phyloP scores from a whole-genome alignment of 2,888 invertebrate species.

The Sisyra terminalis region DNA sequence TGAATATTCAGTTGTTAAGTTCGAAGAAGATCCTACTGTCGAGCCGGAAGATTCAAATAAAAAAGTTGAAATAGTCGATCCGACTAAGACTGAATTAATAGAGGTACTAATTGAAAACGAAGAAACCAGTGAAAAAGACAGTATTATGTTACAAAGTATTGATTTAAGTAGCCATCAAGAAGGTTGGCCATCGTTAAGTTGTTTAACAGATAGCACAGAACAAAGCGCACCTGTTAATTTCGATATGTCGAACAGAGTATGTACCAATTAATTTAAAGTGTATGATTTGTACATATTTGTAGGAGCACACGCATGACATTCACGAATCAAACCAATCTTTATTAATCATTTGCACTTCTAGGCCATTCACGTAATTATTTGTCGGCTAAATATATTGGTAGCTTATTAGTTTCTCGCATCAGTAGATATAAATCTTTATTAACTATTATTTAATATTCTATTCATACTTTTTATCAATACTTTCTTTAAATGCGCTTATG shows the following conservation, averaged over 20 bases:
- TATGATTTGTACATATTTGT: neutral
- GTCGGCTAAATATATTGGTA: too few species aligned
- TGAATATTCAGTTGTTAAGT: slow-evolving; percentile 54
- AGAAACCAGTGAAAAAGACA: slow-evolving; percentile 27
- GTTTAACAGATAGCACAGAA: slow-evolving; percentile 77
- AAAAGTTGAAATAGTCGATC: slow-evolving; percentile 10
- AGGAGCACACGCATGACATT: too few species aligned
- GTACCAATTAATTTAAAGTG: slow-evolving; percentile 13
- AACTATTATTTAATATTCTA: too few species aligned
- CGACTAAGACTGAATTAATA: slow-evolving; percentile 10
- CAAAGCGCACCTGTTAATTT: slow-evolving; percentile 84
- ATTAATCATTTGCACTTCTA: too few species aligned
- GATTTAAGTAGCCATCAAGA: slow-evolving; percentile 27
- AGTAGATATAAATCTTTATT: too few species aligned
- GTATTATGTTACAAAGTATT: slow-evolving; percentile 26
- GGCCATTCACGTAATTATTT: too few species aligned
- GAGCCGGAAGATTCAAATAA: slow-evolving; percentile 16
- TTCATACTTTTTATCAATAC: too few species aligned
- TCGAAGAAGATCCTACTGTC: slow-evolving; percentile 33
- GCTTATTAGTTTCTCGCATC: too few species aligned
- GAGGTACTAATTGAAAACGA: slow-evolving; percentile 11
- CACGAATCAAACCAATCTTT: too few species aligned
- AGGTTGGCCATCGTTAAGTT: slow-evolving; percentile 69
- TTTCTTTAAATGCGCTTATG: too few species aligned
- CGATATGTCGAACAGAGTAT: slow-evolving; percentile 80